Conservation (phyloP, 2,113 vertebrate species). For the Lophius piscatorius region DNA sequence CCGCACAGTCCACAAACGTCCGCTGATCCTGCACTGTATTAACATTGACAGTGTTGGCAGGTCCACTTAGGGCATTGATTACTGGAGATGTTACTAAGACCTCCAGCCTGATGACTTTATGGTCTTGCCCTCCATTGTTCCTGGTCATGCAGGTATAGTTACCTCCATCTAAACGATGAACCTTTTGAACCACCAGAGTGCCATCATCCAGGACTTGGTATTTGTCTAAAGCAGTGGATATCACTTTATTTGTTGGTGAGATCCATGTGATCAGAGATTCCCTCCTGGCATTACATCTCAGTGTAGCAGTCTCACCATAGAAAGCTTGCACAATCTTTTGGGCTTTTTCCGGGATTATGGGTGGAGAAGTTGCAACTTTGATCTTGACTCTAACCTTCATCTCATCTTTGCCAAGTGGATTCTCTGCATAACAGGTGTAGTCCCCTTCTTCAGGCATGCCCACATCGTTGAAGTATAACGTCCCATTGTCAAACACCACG, state of each 20-base stretch:
- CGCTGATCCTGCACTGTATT: constrained; percentile 73
- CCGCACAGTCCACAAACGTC: constrained; percentile 83
- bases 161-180: constrained; percentile 87
- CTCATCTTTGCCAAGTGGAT: constrained; percentile 90
- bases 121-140: constrained; percentile 85
- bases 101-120: constrained; percentile 76
- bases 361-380: constrained; percentile 78
- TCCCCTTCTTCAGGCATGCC: constrained; percentile 87
- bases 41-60: constrained; percentile 74
- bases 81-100: constrained; percentile 82
- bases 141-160: constrained; percentile 89
- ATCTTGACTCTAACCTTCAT: constrained; percentile 86
- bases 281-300: constrained; percentile 83
- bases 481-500: constrained; percentile 91
- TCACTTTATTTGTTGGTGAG: constrained; percentile 82
- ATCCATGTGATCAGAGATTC: constrained; percentile 87
- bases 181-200: constrained; percentile 85
- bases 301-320: constrained; percentile 81
- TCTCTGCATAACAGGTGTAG: constrained; percentile 93
- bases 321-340: constrained; percentile 68
- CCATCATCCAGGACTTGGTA: constrained; percentile 85
- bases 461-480: constrained; percentile 88
- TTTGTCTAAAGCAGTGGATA: constrained; percentile 80
- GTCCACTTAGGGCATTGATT: constrained; percentile 81
- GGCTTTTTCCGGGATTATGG: constrained; percentile 79